phyloP scores from a whole-genome alignment of 2,113 vertebrate species.

The Pagrus major region DNA sequence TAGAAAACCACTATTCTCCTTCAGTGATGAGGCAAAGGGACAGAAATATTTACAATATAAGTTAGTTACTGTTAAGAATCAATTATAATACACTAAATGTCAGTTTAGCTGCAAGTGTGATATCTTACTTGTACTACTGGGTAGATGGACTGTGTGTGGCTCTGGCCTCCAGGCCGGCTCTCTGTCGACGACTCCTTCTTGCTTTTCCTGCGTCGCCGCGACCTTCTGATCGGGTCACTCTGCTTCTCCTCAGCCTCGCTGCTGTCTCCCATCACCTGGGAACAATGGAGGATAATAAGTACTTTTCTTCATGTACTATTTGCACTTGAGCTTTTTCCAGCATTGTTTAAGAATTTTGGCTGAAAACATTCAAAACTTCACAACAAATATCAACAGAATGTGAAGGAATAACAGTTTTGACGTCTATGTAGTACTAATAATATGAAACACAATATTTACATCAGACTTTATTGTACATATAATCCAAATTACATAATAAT shows the following conservation, averaged over 20 bases:
- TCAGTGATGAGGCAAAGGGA: neutral
- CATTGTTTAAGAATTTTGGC: too few relatives aligned
- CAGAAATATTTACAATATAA: neutral
- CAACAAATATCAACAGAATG: too few relatives aligned
- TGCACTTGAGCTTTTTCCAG: too few relatives aligned
- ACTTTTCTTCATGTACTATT: neutral
- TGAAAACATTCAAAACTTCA: too few relatives aligned
- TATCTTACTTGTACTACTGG: constrained; percentile 69
- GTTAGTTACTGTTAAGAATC: neutral
- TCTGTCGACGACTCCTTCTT: constrained; percentile 82
- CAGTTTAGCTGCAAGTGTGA: neutral
- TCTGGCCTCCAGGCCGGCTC: constrained; percentile 53
- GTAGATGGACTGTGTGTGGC: constrained; percentile 59
- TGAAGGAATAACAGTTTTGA: too few relatives aligned
- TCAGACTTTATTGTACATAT: neutral
- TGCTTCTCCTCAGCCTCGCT: constrained; percentile 90
- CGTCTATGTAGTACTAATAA: too few relatives aligned
- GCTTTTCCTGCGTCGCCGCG: constrained; percentile 87
- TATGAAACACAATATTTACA: neutral
- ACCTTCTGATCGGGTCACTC: constrained; percentile 81
- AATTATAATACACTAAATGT: neutral
- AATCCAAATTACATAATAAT: neutral
- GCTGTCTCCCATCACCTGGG: constrained; percentile 87
- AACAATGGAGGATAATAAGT: neutral
- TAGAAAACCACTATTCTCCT: constrained; percentile 81